phyloP scores from a whole-genome alignment of 1,140 invertebrate genomes.

The Paraescarpia echinospica region DNA sequence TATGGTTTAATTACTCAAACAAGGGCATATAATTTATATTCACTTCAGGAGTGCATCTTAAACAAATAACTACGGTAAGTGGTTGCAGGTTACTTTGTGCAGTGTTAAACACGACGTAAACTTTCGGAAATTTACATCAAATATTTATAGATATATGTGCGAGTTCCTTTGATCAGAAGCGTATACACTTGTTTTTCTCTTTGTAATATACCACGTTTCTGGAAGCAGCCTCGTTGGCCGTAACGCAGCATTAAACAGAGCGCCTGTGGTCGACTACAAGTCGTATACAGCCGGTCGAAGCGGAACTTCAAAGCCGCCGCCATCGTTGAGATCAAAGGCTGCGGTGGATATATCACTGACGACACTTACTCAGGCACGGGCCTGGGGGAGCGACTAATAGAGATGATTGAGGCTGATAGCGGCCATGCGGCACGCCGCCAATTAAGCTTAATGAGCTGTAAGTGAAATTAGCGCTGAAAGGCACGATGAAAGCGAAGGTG shows the following conservation, averaged over 20 bases:
- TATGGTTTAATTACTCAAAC: neutral
- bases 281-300: neutral
- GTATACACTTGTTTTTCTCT: neutral
- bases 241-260: neutral
- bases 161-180: neutral
- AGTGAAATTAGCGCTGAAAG: neutral
- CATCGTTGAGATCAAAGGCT: neutral
- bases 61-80: neutral
- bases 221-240: neutral
- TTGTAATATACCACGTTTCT: neutral
- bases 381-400: neutral
- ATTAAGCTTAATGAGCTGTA: neutral
- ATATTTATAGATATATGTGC: neutral
- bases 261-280: neutral
- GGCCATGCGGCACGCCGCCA: neutral
- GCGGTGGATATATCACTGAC: neutral
- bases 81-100: neutral
- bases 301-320: neutral
- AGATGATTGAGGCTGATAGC: neutral
- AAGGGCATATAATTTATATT: neutral
- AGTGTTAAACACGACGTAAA: neutral
- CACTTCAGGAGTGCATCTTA: too few species aligned
- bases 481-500: neutral
- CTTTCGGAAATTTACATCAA: neutral
- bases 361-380: neutral